phyloP scores from a whole-genome alignment of 2,888 invertebrate genomes.

The Drosophila atripex region DNA sequence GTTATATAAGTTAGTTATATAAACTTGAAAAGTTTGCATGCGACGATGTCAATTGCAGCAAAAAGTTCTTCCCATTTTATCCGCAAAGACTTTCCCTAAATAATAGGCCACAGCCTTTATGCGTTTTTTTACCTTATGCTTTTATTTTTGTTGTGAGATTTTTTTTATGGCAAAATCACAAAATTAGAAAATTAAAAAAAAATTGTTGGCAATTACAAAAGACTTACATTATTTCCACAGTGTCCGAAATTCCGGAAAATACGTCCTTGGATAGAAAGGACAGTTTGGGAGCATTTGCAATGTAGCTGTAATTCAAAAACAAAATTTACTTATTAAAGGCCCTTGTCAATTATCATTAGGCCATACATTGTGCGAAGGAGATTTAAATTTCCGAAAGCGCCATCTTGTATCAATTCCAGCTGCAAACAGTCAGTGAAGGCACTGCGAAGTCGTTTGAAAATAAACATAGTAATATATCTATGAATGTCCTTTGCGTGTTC shows the following conservation, averaged over 20 bases:
- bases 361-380: constrained; percentile 79
- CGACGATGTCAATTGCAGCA: too few species aligned
- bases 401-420: constrained; percentile 81
- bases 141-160: too few species aligned
- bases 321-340: neutral
- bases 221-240: constrained; percentile 86
- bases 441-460: constrained; percentile 45
- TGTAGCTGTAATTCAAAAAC: constrained; percentile 85
- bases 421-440: constrained; percentile 79
- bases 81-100: too few species aligned
- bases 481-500: neutral
- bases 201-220: neutral
- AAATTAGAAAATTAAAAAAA: too few species aligned
- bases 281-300: constrained; percentile 88
- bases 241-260: constrained; percentile 81
- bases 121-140: neutral
- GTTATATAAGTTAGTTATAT: too few species aligned
- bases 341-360: constrained; percentile 20
- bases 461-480: neutral
- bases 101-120: too few species aligned
- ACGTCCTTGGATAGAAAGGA: constrained; percentile 84
- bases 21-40: too few species aligned
- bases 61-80: too few species aligned
- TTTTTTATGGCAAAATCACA: too few species aligned
- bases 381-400: constrained; percentile 80